These are phyloP conservation scores for Xanthorhoe designata DNA, from an alignment of 2,888 invertebrate species.

Conservation along the genomic window DNA sequence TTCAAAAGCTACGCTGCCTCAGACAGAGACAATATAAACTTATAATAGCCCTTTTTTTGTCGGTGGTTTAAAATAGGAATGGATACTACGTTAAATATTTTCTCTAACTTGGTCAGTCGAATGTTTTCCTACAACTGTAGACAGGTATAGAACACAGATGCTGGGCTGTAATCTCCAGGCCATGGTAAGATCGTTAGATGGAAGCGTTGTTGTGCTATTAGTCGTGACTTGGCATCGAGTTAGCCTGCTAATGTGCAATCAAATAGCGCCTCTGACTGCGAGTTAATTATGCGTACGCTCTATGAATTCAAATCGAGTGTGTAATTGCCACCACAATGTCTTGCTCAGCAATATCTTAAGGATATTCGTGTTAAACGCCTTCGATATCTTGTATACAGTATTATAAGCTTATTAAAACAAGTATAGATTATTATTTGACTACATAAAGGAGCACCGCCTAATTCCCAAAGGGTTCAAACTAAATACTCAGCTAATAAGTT, in stretches of 20 bases:
- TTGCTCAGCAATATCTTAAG: constrained; percentile 41
- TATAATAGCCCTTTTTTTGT: too few species aligned
- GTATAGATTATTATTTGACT: neutral
- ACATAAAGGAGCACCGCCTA: constrained; percentile 20
- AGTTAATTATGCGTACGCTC: constrained; percentile 77
- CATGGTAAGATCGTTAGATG: constrained; percentile 51
- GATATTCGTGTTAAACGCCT: constrained; percentile 19
- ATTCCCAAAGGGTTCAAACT: constrained; percentile 42
- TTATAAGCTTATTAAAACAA: constrained; percentile 1
- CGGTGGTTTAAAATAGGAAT: neutral
- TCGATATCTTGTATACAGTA: neutral
- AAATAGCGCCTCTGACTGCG: constrained; percentile 70
- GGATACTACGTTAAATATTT: neutral
- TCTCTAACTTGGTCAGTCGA: neutral
- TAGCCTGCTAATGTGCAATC: constrained; percentile 78
- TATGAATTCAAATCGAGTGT: constrained; percentile 73
- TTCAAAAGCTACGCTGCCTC: too few species aligned
- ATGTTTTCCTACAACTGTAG: constrained; percentile 7
- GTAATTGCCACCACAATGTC: constrained; percentile 63
- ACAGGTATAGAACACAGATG: constrained; percentile 18
- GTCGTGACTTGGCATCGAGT: constrained; percentile 80
- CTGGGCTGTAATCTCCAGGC: constrained; percentile 44
- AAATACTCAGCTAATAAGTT: constrained; percentile 46
- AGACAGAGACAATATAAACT: too few species aligned
- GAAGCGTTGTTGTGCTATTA: constrained; percentile 67